Conservation (phyloP, 92 coral and sea anemone genomes). For the Plumapathes pennacea region DNA sequence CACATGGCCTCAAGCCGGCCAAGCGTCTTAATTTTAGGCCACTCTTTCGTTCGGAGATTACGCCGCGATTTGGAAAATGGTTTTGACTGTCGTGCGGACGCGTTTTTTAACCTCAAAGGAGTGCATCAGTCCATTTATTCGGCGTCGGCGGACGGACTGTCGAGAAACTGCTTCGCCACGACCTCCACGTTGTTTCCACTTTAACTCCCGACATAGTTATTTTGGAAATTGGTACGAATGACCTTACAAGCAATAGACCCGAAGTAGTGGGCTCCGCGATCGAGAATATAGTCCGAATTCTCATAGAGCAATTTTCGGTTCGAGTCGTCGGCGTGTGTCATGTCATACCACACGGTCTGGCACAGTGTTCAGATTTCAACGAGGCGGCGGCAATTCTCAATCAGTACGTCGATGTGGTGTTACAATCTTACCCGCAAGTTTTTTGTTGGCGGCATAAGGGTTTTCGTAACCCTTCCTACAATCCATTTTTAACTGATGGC, state of each 20-base stretch:
- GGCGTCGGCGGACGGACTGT: slow-evolving; percentile 43
- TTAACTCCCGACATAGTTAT: slow-evolving; percentile 21
- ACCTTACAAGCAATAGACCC: slow-evolving; percentile 9
- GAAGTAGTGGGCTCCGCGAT: slow-evolving; percentile 32
- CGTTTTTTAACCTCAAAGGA: slow-evolving; percentile 14
- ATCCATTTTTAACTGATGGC: slow-evolving; percentile 11
- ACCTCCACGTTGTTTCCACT: not conserved
- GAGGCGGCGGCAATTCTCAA: not conserved
- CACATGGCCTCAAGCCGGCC: no score
- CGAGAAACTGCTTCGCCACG: not conserved
- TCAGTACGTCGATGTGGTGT: slow-evolving; percentile 19
- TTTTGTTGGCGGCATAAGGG: slow-evolving; percentile 31
- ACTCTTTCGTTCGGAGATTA: slow-evolving; percentile 26
- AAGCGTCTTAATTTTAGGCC: slow-evolving; percentile 36
- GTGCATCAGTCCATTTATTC: slow-evolving; percentile 22
- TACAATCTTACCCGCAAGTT: slow-evolving; percentile 13
- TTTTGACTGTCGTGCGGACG: no score
- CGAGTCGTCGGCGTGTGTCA: slow-evolving; percentile 38
- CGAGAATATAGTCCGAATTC: slow-evolving; percentile 10
- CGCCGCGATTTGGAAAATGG: no score
- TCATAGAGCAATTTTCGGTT: not conserved
- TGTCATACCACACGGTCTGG: slow-evolving; percentile 9
- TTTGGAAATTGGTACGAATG: slow-evolving; percentile 41
- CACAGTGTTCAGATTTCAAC: not conserved
- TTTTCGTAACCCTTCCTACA: not conserved